Evolutionary conservation across 2,113 vertebrate genomes (phyloP).

Genomic region (Poicephalus meyeri): DNA sequence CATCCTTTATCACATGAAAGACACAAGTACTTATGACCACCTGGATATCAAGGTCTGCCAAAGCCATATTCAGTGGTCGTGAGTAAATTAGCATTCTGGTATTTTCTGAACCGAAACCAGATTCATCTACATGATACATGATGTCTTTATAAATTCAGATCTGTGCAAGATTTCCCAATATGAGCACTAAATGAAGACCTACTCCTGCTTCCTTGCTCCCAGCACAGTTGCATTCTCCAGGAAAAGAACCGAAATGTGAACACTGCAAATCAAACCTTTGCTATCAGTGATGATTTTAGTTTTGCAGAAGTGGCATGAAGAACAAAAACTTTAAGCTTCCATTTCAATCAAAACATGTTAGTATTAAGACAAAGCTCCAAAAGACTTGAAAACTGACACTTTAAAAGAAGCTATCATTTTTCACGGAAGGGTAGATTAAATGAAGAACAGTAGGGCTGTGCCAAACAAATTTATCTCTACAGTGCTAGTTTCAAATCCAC

Average conservation of each 20-base stretch:
- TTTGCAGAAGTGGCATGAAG: neutral
- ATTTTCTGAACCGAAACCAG: neutral
- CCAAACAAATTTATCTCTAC: neutral
- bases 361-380: neutral
- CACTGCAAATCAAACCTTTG: neutral
- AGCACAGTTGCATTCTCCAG: neutral
- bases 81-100: neutral
- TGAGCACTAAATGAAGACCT: accelerated
- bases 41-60: neutral
- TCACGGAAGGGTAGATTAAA: neutral
- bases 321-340: neutral
- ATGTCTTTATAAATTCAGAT: neutral
- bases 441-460: neutral
- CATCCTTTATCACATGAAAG: neutral
- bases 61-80: neutral
- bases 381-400: neutral
- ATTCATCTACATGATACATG: neutral
- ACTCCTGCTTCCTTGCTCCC: neutral
- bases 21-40: neutral
- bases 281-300: neutral
- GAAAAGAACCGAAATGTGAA: neutral
- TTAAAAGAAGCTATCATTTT: constrained; percentile 1
- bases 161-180: neutral
- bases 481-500: neutral
- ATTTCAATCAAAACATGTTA: constrained; percentile 4